phyloP scores from a whole-genome alignment of 1,140 invertebrate genomes.

The Cydia splendana region DNA sequence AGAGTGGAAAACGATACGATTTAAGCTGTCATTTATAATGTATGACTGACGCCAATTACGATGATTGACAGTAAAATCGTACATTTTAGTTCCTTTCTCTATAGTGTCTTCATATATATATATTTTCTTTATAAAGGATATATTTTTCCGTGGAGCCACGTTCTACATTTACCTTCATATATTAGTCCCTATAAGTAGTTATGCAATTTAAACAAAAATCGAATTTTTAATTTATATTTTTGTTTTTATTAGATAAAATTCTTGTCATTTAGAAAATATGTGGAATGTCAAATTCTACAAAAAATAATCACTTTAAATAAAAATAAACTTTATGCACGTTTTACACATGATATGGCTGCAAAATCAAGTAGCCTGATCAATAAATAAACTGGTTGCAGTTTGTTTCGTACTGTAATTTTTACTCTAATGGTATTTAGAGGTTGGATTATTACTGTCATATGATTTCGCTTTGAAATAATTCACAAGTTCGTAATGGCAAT shows the following conservation, averaged over 20 bases:
- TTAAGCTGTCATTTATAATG: constrained; percentile 20
- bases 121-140: too few species aligned
- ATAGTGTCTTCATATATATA: not conserved
- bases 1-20: constrained; percentile 30
- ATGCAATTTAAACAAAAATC: not conserved
- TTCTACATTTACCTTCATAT: too few species aligned
- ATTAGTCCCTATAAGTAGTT: not conserved
- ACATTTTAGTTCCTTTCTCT: constrained; percentile 2
- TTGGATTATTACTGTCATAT: not conserved
- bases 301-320: too few species aligned
- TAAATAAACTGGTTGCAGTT: too few species aligned
- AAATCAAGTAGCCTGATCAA: too few species aligned
- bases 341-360: too few species aligned
- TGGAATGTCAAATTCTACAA: too few species aligned
- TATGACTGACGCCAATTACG: constrained; percentile 19
- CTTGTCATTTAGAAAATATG: too few species aligned
- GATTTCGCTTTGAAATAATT: constrained; percentile 26
- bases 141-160: too few species aligned
- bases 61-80: constrained; percentile 5
- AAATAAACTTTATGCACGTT: too few species aligned
- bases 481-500: constrained; percentile 23
- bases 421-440: not conserved
- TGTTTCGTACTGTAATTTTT: not conserved
- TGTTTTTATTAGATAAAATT: too few species aligned
- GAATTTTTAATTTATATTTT: too few species aligned